Conservation (phyloP, 1,140 invertebrate species). For the Trissolcus basalis region DNA sequence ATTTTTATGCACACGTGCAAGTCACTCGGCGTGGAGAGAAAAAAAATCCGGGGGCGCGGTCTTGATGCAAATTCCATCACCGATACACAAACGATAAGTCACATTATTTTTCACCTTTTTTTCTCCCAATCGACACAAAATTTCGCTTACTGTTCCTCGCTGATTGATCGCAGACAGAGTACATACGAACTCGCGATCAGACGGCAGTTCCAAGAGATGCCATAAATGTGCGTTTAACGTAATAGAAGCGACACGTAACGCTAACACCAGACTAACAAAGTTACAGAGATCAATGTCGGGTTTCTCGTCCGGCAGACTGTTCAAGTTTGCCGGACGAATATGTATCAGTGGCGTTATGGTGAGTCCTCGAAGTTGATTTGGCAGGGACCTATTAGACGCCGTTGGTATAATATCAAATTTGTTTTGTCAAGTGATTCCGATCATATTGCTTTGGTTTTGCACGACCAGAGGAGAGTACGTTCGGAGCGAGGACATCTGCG, state of each 20-base stretch:
- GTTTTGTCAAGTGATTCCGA: constrained; percentile 51
- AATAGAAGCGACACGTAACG: constrained; percentile 59
- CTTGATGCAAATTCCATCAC: neutral
- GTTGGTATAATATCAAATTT: neutral
- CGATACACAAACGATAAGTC: too few relatives aligned
- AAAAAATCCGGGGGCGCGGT: constrained; percentile 10
- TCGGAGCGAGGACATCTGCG: constrained; percentile 79
- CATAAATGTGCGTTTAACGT: constrained; percentile 63
- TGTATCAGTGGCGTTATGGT: constrained; percentile 65
- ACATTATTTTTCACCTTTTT: too few relatives aligned
- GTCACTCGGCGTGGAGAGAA: constrained; percentile 5
- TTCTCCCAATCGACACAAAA: too few relatives aligned
- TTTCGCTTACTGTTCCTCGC: neutral
- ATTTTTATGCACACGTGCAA: constrained; percentile 5
- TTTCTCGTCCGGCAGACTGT: constrained; percentile 59
- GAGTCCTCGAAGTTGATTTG: constrained; percentile 48
- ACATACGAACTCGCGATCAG: constrained; percentile 30
- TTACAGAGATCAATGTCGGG: constrained; percentile 62
- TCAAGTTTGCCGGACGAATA: constrained; percentile 62
- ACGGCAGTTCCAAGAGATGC: constrained; percentile 43
- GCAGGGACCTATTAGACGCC: neutral
- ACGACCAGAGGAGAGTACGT: constrained; percentile 54
- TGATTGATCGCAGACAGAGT: constrained; percentile 3
- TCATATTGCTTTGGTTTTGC: constrained; percentile 48
- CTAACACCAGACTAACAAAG: constrained; percentile 60